Conservation (phyloP, 2,113 vertebrate genomes). For the Paradoxurus hermaphroditus region DNA sequence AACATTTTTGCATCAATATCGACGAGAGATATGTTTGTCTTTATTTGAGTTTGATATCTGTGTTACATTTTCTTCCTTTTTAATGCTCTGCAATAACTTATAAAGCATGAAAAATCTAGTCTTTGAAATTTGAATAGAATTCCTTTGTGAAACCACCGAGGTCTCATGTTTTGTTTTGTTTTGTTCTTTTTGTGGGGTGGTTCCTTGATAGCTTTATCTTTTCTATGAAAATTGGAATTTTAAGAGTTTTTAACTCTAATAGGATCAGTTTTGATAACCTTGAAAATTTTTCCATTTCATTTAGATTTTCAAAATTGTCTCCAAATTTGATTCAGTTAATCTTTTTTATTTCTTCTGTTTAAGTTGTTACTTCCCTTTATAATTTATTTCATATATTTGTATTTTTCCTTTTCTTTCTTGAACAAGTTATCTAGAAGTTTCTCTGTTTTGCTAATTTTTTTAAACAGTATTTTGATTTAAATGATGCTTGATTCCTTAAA, state of each 20-base stretch:
- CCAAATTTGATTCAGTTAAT: not conserved
- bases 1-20: not conserved
- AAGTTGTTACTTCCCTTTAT: not conserved
- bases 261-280: not conserved
- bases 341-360: too few species aligned
- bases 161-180: not conserved
- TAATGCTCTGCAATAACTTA: not conserved
- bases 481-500: not conserved
- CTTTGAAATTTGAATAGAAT: not conserved
- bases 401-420: not conserved
- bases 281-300: not conserved
- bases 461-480: not conserved
- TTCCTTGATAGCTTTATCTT: not conserved
- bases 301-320: not conserved
- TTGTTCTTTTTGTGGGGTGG: not conserved
- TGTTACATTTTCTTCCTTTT: not conserved
- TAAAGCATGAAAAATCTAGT: not conserved
- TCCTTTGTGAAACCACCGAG: not conserved
- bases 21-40: not conserved
- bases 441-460: not conserved
- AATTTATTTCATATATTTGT: not conserved
- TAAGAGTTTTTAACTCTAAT: not conserved
- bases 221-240: not conserved
- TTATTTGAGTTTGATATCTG: not conserved
- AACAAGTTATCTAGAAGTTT: not conserved